Evolutionary conservation across 2,113 vertebrate species (phyloP), one percentile per base, ranked within the genome.

Genomic region (Sceloporus tristichus): DNA sequence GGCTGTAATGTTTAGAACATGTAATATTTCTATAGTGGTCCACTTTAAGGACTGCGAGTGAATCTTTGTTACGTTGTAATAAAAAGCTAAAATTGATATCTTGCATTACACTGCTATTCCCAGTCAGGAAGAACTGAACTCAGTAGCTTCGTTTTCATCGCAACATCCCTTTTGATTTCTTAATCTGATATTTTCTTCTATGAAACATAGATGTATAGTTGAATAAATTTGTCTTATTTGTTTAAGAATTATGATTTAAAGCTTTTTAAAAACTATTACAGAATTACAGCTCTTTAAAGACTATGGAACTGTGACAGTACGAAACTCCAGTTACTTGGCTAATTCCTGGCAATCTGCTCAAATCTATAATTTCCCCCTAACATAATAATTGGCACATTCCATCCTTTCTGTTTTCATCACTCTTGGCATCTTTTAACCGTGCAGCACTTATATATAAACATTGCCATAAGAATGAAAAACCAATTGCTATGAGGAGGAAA

Each of bases 71-170:
- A 88, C 85, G 90, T 89, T 92, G 73, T 90, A 90, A 90, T 92
- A 95, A 93, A 95, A 94, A 91, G 89, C 91, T 95, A 91, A 95
- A 94, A 93, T 92, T 91, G 92, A 8, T 90, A 87, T 90, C 92
- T 94, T 94, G 90, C 79, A 84, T 86, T 88, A 90, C 48, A 76
- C 87, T 93, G 82, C 84, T 88, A 89, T 89, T 91, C 90, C 88
- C 89, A 93, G 56, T 89, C 85, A 42, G 87, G 92, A 79, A 81
- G 34, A 87, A 92, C 85, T 62, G 74, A 42, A 71, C 93, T 95
- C 93, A 91, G 90, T 79, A 79, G 89, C 89, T 90, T 90, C 11
- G 53, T 59, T 87, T 87, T 79, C 77, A 80, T 79, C 19, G 40
- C 21, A 42, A 19, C 2, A 10, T 95, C 88, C 86, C 91, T 93